These are phyloP conservation scores for Campoplex capitator DNA, from an alignment of 2,888 invertebrate species.

Conservation along the genomic window DNA sequence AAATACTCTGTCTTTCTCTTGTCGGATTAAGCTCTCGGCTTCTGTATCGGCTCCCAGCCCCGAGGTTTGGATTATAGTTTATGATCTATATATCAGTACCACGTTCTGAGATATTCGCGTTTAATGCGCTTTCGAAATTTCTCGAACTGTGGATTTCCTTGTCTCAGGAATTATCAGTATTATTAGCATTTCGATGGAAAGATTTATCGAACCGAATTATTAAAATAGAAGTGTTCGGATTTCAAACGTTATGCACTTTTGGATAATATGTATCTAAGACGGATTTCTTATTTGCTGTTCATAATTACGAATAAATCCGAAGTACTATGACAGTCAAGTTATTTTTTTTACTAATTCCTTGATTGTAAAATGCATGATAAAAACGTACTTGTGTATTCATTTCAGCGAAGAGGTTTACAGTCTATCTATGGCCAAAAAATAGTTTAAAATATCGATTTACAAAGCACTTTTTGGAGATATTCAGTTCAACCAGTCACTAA, in stretches of 20 bases:
- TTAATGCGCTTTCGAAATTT: not conserved
- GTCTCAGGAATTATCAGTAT: not conserved
- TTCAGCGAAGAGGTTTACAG: not conserved
- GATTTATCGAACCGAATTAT: not conserved
- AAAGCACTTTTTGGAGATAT: not conserved
- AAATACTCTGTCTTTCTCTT: conserved; percentile 41
- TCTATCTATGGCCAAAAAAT: not conserved
- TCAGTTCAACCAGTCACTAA: not conserved
- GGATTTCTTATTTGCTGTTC: too few relatives aligned
- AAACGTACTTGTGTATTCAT: not conserved
- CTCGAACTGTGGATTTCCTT: not conserved
- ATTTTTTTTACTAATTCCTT: not conserved
- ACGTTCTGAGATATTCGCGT: not conserved
- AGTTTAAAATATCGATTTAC: not conserved
- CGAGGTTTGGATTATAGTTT: conserved; percentile 33
- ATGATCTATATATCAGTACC: not conserved
- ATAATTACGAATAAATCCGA: not conserved
- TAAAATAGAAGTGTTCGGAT: too few relatives aligned
- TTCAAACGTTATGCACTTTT: too few relatives aligned
- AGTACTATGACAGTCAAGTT: not conserved
- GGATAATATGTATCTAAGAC: too few relatives aligned
- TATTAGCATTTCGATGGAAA: not conserved
- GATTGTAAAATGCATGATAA: not conserved
- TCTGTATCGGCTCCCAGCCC: conserved; percentile 21
- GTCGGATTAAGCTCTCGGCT: conserved; percentile 41